Percentiles rank a stretch among this genome's conserved stretches.
These are phyloP conservation scores for Parnassius mnemosyne DNA, from an alignment of 2,888 invertebrate genomes.

Conservation along the genomic window DNA sequence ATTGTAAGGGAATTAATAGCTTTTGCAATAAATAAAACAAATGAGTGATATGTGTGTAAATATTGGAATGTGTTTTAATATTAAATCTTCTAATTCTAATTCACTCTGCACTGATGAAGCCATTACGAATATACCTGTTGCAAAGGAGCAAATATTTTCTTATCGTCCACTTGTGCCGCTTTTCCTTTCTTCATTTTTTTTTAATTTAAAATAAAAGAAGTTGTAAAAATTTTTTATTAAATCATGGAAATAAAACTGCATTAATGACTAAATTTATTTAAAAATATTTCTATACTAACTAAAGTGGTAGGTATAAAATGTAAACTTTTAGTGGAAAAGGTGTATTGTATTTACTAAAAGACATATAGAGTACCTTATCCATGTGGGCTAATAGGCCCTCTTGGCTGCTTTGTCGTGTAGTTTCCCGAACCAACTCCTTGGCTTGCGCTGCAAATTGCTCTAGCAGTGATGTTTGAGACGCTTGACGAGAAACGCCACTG, in stretches of 20 bases:
- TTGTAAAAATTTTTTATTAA: too few relatives aligned
- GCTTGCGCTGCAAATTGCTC: constrained; percentile 94
- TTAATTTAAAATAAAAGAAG: constrained; percentile 33
- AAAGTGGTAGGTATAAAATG: too few relatives aligned
- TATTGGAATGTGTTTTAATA: not conserved
- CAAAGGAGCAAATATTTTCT: constrained; percentile 87
- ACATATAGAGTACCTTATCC: constrained; percentile 85
- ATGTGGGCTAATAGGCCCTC: constrained; percentile 93
- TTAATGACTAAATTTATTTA: too few relatives aligned
- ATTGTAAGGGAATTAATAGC: too few relatives aligned
- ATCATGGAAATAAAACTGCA: too few relatives aligned
- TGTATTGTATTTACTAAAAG: not conserved
- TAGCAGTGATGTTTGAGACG: constrained; percentile 91
- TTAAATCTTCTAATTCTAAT: constrained; percentile 6
- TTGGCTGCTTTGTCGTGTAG: constrained; percentile 93
- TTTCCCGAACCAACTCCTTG: constrained; percentile 92
- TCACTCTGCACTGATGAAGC: constrained; percentile 1
- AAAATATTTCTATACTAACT: too few relatives aligned
- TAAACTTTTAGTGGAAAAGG: too few relatives aligned
- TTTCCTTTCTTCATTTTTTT: constrained; percentile 84
- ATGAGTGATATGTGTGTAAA: not conserved
- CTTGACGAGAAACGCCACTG: constrained; percentile 83
- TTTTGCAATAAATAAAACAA: too few relatives aligned
- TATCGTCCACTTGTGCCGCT: constrained; percentile 88
- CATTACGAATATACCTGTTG: constrained; percentile 83